These are phyloP conservation scores for Melanostoma mellinum DNA, from an alignment of 2,888 invertebrate genomes.

Conservation along the genomic window DNA sequence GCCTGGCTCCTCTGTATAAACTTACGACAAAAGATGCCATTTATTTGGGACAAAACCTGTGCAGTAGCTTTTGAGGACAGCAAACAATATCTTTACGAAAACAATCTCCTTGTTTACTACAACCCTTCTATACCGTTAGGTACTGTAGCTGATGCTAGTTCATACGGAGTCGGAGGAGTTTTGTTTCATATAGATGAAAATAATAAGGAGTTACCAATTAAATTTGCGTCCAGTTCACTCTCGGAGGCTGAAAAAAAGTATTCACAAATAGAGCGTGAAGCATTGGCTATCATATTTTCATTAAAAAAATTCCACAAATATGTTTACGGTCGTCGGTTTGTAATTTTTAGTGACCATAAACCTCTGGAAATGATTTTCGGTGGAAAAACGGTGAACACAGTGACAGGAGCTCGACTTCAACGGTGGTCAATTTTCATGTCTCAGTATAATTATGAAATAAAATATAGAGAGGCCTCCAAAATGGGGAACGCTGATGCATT, in stretches of 20 bases:
- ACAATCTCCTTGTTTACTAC: neutral
- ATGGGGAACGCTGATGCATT: too few species aligned
- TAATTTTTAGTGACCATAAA: constrained; percentile 17
- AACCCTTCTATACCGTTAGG: neutral
- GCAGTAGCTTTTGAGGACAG: neutral
- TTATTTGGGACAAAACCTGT: too few species aligned
- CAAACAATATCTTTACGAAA: neutral
- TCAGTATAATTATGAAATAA: constrained; percentile 7
- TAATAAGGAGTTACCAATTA: too few species aligned
- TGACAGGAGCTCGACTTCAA: neutral
- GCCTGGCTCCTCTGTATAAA: too few species aligned
- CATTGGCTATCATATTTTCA: neutral
- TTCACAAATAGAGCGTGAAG: constrained; percentile 15
- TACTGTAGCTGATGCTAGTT: neutral
- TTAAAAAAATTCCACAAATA: constrained; percentile 14
- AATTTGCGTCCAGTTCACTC: too few species aligned
- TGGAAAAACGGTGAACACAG: neutral
- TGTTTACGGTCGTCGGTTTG: neutral
- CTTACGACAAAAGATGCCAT: too few species aligned
- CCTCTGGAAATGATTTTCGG: constrained; percentile 12
- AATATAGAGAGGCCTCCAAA: constrained; percentile 12
- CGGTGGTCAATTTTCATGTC: constrained; percentile 14
- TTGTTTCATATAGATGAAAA: too few species aligned
- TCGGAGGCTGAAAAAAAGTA: neutral
- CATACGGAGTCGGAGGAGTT: too few species aligned